Percentiles rank a stretch among this genome's conserved stretches.
Conservation (phyloP, 2,797 vertebrate genomes). For the Myripristis murdjan region DNA sequence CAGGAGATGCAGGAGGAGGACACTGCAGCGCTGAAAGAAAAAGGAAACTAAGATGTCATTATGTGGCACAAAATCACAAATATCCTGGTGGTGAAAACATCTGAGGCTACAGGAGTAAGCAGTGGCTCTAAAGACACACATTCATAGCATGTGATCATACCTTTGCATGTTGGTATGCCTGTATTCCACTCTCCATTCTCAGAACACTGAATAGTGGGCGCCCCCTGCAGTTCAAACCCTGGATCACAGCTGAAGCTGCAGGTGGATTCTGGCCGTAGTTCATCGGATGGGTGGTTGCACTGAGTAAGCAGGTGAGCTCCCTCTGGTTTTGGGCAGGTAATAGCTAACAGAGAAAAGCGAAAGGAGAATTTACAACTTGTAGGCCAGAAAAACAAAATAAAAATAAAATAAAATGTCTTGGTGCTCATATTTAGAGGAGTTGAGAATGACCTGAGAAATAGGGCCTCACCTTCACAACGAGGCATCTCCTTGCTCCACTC, state of each 20-base stretch:
- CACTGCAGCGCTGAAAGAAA: slow-evolving; percentile 54
- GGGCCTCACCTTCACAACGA: slow-evolving; percentile 80
- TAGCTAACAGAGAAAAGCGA: slow-evolving; percentile 44
- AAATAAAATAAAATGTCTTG: neutral
- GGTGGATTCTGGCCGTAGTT: slow-evolving; percentile 68
- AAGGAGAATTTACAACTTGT: neutral
- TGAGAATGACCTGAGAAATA: neutral
- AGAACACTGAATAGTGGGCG: slow-evolving; percentile 63
- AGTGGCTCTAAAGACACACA: neutral
- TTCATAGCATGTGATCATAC: slow-evolving; percentile 42
- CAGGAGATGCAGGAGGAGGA: slow-evolving; percentile 42
- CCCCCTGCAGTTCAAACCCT: slow-evolving; percentile 78
- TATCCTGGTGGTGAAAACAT: neutral
- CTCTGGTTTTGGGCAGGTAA: slow-evolving; percentile 69
- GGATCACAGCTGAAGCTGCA: slow-evolving; percentile 81
- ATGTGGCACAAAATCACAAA: neutral
- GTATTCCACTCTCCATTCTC: slow-evolving; percentile 79
- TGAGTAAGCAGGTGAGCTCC: slow-evolving; percentile 32
- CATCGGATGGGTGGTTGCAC: slow-evolving; percentile 69
- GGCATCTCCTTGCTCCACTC: slow-evolving; percentile 81
- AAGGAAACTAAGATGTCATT: slow-evolving; percentile 1
- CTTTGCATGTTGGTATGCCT: slow-evolving; percentile 71
- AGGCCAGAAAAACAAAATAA: neutral
- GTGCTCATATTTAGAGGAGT: neutral
- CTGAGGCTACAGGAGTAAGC: no score